These are phyloP conservation scores for Alsophila aescularia DNA, from an alignment of 2,888 invertebrate genomes.

Conservation along the genomic window DNA sequence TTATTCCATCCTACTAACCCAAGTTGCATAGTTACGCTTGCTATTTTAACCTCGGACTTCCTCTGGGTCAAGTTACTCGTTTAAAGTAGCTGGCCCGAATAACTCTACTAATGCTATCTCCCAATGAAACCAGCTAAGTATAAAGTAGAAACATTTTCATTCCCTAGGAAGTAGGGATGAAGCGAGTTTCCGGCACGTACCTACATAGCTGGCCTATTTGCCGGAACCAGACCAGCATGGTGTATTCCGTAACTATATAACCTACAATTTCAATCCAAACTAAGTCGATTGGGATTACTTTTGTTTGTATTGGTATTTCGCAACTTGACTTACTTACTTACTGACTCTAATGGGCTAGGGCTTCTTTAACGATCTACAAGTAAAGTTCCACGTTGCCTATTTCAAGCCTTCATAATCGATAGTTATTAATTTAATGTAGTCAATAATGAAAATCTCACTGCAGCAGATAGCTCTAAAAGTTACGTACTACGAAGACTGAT, in stretches of 20 bases:
- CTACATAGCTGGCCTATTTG: neutral
- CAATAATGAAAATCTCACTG: too few relatives aligned
- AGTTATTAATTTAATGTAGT: too few relatives aligned
- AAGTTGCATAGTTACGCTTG: conserved; percentile 10
- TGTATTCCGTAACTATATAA: neutral
- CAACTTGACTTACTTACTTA: too few relatives aligned
- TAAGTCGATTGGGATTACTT: too few relatives aligned
- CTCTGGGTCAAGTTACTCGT: conserved; percentile 18
- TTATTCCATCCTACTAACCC: conserved; percentile 1
- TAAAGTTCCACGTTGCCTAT: too few relatives aligned
- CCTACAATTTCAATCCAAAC: too few relatives aligned
- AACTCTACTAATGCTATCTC: conserved; percentile 12
- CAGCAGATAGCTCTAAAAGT: too few relatives aligned
- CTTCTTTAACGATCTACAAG: too few relatives aligned
- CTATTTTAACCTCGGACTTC: conserved; percentile 8
- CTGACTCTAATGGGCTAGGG: too few relatives aligned
- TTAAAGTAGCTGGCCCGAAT: conserved; percentile 16
- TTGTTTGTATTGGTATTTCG: too few relatives aligned
- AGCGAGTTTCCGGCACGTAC: neutral
- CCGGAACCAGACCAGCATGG: neutral
- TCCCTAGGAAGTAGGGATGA: conserved; percentile 4
- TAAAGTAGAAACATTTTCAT: conserved; percentile 25
- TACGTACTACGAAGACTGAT: too few relatives aligned
- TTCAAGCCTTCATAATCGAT: too few relatives aligned
- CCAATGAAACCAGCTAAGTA: conserved; percentile 13